Evolutionary conservation across 2,113 vertebrate genomes (phyloP).

Genomic region (Pygoscelis adeliae): DNA sequence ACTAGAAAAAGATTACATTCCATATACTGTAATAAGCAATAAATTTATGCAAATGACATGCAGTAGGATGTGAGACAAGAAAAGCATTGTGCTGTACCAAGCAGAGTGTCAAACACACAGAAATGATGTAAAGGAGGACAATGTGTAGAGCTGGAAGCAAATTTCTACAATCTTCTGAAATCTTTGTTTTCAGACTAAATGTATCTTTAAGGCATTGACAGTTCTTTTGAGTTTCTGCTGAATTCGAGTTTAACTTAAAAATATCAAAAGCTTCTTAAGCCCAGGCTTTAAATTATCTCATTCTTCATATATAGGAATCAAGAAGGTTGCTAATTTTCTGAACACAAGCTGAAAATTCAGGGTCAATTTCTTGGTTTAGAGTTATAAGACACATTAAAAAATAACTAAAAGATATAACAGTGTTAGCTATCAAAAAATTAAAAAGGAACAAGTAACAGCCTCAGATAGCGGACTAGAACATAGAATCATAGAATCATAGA

Average conservation of each 20-base stretch:
- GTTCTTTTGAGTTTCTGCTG: background rate
- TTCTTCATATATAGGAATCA: background rate
- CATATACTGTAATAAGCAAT: background rate
- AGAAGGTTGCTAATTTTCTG: background rate
- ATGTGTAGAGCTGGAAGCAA: background rate
- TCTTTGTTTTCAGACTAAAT: background rate
- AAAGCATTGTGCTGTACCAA: background rate
- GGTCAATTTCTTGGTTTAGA: background rate
- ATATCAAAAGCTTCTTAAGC: background rate
- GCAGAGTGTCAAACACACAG: background rate
- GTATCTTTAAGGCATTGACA: background rate
- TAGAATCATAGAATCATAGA: too few relatives aligned
- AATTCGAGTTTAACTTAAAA: background rate
- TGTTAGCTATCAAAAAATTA: background rate
- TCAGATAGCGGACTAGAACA: background rate
- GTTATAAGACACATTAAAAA: background rate
- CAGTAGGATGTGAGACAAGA: conserved; percentile 9
- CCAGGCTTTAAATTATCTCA: background rate
- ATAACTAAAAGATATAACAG: background rate
- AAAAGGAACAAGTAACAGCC: background rate
- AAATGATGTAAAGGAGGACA: background rate
- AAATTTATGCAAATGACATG: conserved; percentile 34
- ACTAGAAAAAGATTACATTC: background rate
- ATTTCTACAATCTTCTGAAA: background rate
- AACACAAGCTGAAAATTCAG: background rate